Evolutionary conservation across 2,113 vertebrate species (phyloP), one percentile per base, ranked within the genome.

Genomic region (Andinoacara biseriatus): DNA sequence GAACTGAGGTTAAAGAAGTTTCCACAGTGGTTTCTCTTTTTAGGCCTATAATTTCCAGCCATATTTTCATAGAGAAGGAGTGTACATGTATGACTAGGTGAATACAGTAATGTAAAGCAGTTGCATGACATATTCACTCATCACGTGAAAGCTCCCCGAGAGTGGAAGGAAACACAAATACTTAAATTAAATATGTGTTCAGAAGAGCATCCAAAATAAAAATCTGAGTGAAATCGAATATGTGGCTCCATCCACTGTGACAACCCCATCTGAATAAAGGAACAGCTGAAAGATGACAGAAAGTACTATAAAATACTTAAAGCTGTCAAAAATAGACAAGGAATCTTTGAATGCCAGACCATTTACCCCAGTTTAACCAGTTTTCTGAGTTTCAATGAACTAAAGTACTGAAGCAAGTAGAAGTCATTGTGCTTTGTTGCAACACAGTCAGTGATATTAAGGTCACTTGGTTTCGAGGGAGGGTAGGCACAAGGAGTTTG

Each of bases 401-500:
- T 63, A 18, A 84, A 86, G 65, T n/a, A 29, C 56, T 65, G 15
- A 49, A 56, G 35, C 58, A 82, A 72, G 20, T 79, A 58, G 8
- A 84, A 86, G 72, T 62, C 9, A 33, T 69, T 86, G 69, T 24
- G 43, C 54, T 76, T 54, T 76, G 35, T 78, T 52, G 17, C 46
- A n/a, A 60, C 52, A 35, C 74, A 81, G 59, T 88, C 49, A 31
- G 5, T 57, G 38, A 54, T 77, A 59, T 80, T 76, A 52, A 62
- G 61, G 86, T 88, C 7, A 14, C 13, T 61, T 15, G 33, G 38
- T 76, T 83, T 81, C 22, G 13, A 40, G 77, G 49, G 38, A 82
- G 49, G 59, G 60, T 24, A 17, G 33, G 78, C 24, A 76, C 33
- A 7, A 74, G 5, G 74, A 76, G 26, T 87, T 72, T 86, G 87